Conservation (phyloP, 2,888 invertebrate species). For the Amiota communis region DNA sequence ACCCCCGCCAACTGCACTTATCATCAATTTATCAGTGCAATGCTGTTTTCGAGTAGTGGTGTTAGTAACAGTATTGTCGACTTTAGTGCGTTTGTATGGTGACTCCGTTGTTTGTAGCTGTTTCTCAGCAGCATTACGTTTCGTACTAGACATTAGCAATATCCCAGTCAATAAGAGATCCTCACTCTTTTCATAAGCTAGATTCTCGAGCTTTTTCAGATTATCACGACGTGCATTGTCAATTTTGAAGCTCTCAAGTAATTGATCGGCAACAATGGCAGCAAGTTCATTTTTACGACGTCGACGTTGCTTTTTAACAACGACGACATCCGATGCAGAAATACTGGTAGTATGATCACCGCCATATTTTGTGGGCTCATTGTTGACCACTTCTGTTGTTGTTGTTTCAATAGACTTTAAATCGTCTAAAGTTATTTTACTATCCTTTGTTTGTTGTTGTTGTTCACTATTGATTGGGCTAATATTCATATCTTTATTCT, state of each 20-base stretch:
- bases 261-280: constrained; percentile 73
- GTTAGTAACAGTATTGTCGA: constrained; percentile 1
- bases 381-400: background rate
- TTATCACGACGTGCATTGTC: constrained; percentile 72
- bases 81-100: constrained; percentile 36
- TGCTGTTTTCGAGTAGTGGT: no score
- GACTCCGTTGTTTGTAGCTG: background rate
- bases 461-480: no score
- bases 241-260: constrained; percentile 72
- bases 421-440: background rate
- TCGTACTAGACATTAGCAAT: constrained; percentile 72
- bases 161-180: constrained; percentile 71
- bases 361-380: background rate
- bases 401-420: background rate
- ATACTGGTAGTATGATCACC: background rate
- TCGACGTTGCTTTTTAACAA: constrained; percentile 62
- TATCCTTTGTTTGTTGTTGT: no score
- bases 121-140: constrained; percentile 61
- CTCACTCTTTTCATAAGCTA: constrained; percentile 72
- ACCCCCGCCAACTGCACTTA: background rate
- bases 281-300: constrained; percentile 73
- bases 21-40: no score
- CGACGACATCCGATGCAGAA: background rate
- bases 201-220: constrained; percentile 70
- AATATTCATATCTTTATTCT: no score